These are phyloP conservation scores for Apodemia hepburni DNA, from an alignment of 2,888 invertebrate genomes.

Conservation along the genomic window DNA sequence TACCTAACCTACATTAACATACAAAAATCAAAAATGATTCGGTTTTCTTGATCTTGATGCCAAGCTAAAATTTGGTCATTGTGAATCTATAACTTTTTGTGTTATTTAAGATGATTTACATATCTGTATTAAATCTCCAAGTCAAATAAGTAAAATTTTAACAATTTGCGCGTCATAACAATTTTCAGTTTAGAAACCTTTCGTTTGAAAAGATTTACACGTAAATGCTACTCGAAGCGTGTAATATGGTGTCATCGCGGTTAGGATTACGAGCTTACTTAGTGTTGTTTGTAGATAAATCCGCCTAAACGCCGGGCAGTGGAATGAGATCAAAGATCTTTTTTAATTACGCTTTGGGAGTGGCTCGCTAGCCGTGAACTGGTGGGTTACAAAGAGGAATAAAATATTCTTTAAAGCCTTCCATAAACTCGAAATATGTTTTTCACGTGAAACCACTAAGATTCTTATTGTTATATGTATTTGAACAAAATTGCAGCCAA, in stretches of 20 bases:
- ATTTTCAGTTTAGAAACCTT: background rate
- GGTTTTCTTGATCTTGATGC: too few species aligned
- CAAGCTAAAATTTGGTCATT: too few species aligned
- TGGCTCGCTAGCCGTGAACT: slow-evolving; percentile 3
- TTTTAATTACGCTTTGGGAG: slow-evolving; percentile 15
- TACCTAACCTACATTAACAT: too few species aligned
- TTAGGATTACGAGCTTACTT: slow-evolving; percentile 12
- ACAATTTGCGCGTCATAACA: background rate
- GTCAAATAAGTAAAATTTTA: background rate
- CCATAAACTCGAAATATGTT: background rate
- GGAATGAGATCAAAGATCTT: slow-evolving; percentile 16
- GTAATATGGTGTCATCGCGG: slow-evolving; percentile 10
- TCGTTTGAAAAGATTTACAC: slow-evolving; percentile 6
- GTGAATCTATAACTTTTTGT: too few species aligned
- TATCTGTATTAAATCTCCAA: too few species aligned
- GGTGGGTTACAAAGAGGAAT: slow-evolving; percentile 1
- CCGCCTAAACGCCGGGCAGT: slow-evolving; percentile 10
- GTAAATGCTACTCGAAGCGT: slow-evolving; percentile 2
- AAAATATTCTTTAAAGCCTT: background rate
- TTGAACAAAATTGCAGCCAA: too few species aligned
- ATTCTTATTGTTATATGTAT: background rate
- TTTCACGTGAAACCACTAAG: slow-evolving; percentile 1
- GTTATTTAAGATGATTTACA: too few species aligned
- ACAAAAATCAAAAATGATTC: too few species aligned
- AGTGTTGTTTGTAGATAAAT: slow-evolving; percentile 12